A percentile compares a stretch with the other conserved stretches of the same genome.
Conservation (phyloP, 1,140 invertebrate genomes). For the Eulimnadia texana region DNA sequence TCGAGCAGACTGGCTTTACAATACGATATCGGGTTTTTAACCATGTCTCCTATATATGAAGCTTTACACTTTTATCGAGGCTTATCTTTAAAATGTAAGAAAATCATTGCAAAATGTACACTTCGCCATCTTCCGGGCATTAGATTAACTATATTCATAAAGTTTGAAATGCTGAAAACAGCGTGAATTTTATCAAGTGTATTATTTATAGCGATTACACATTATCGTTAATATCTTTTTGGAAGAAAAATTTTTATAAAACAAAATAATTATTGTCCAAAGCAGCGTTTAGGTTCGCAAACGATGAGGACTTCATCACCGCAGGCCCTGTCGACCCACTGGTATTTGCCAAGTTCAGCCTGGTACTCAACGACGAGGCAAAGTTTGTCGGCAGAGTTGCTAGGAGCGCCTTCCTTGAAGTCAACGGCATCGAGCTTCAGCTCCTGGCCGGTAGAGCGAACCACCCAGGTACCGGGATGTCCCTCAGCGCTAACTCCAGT, state of each 20-base stretch:
- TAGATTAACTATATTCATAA: too few species aligned
- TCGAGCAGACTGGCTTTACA: too few species aligned
- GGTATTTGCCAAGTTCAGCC: constrained; percentile 4
- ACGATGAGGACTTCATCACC: neutral
- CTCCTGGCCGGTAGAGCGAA: constrained; percentile 1
- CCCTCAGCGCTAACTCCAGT: constrained; percentile 9
- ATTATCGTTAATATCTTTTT: neutral
- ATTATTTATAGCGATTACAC: too few species aligned
- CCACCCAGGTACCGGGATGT: constrained; percentile 9
- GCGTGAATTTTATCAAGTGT: too few species aligned
- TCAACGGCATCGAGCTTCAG: neutral
- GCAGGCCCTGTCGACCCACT: constrained; percentile 9
- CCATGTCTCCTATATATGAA: too few species aligned
- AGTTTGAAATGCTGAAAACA: too few species aligned
- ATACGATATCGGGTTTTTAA: too few species aligned
- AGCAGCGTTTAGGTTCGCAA: neutral
- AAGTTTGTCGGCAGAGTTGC: neutral
- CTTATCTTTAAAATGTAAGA: too few species aligned
- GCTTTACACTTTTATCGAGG: too few species aligned
- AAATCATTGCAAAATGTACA: too few species aligned
- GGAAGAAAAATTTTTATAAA: too few species aligned
- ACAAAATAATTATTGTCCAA: neutral
- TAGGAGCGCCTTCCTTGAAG: constrained; percentile 6
- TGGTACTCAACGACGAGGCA: constrained; percentile 14
- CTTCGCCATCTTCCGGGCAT: too few species aligned